Evolutionary conservation across 1,140 invertebrate genomes (phyloP).

Genomic region (Liolophura sinensis): DNA sequence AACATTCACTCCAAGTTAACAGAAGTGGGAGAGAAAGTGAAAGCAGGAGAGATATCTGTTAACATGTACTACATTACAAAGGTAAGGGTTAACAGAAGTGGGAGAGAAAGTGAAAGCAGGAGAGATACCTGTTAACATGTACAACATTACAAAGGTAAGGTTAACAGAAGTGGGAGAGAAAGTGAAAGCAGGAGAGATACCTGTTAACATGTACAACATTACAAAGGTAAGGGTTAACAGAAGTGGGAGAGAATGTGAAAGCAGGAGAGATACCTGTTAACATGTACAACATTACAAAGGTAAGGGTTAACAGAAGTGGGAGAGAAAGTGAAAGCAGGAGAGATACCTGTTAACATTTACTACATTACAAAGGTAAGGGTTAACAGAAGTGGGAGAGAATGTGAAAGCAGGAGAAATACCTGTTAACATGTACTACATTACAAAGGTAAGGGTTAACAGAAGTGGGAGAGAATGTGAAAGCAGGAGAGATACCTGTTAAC

Average conservation of each 20-base stretch:
- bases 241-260: slow-evolving; percentile 72
- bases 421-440: too few relatives aligned
- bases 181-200: slow-evolving; percentile 70
- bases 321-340: slow-evolving; percentile 69
- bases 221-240: slow-evolving; percentile 73
- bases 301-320: slow-evolving; percentile 64
- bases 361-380: slow-evolving; percentile 84
- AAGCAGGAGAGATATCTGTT: slow-evolving; percentile 70
- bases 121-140: too few relatives aligned
- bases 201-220: slow-evolving; percentile 80
- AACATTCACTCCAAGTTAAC: slow-evolving; percentile 76
- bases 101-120: background rate
- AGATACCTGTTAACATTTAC: slow-evolving; percentile 76
- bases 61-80: slow-evolving; percentile 88
- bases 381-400: too few relatives aligned
- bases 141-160: too few relatives aligned
- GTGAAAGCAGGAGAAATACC: too few relatives aligned
- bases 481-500: slow-evolving; percentile 72
- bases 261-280: slow-evolving; percentile 72
- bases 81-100: slow-evolving; percentile 29
- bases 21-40: slow-evolving; percentile 70
- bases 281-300: slow-evolving; percentile 86
- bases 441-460: too few relatives aligned
- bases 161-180: slow-evolving; percentile 68
- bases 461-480: slow-evolving; percentile 72